These are phyloP conservation scores for Neocrepidodera transversa DNA, from an alignment of 2,888 invertebrate genomes.

Conservation along the genomic window DNA sequence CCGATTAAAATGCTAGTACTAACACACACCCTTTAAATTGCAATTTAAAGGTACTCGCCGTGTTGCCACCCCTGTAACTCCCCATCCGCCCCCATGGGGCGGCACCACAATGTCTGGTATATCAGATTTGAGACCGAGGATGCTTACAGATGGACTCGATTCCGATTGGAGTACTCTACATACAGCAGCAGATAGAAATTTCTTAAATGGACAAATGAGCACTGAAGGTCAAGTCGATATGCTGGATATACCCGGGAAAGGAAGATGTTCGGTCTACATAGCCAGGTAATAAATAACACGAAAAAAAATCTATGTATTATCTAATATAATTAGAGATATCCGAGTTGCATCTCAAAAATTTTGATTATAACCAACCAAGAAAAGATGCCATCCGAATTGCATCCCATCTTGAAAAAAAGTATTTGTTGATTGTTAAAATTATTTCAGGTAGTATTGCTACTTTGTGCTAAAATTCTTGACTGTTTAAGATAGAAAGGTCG, in stretches of 20 bases:
- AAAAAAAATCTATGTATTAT: too few species aligned
- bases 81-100: slow-evolving; percentile 49
- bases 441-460: too few species aligned
- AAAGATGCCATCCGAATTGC: too few species aligned
- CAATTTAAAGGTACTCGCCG: slow-evolving; percentile 50
- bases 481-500: too few species aligned
- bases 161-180: slow-evolving; percentile 58
- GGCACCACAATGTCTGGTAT: slow-evolving; percentile 50
- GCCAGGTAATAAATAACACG: slow-evolving; percentile 68
- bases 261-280: slow-evolving; percentile 91
- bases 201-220: slow-evolving; percentile 56
- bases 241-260: slow-evolving; percentile 94
- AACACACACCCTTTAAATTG: slow-evolving; percentile 9
- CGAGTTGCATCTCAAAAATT: too few species aligned
- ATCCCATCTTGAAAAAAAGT: too few species aligned
- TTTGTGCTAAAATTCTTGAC: too few species aligned
- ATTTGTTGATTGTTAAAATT: too few species aligned
- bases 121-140: slow-evolving; percentile 52
- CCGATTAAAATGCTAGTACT: slow-evolving; percentile 13
- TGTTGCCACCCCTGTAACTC: slow-evolving; percentile 58
- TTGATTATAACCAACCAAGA: too few species aligned
- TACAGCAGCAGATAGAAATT: slow-evolving; percentile 52
- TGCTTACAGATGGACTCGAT: slow-evolving; percentile 58
- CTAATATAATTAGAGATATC: too few species aligned
- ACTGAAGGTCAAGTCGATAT: slow-evolving; percentile 82